Conservation (phyloP, 2,797 vertebrate genomes). For the Neosilurus hyrtlii region DNA sequence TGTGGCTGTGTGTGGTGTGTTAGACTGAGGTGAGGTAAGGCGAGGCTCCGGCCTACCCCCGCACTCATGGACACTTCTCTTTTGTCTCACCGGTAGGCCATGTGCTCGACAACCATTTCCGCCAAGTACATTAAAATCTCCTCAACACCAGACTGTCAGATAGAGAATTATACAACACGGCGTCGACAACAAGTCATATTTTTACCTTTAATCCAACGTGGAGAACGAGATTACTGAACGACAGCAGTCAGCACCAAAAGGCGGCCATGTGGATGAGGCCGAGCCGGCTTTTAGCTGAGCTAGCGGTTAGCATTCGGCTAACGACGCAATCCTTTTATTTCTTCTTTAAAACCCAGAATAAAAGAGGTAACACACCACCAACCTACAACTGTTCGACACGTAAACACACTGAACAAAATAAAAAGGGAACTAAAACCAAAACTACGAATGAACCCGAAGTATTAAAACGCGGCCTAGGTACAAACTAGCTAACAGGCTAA, state of each 20-base stretch:
- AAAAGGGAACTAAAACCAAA: background rate
- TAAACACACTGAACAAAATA: fast-evolving
- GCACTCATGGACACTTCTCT: conserved; percentile 5
- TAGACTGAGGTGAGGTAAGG: background rate
- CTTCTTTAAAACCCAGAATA: too few relatives aligned
- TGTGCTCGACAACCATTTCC: background rate
- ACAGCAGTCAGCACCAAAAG: background rate
- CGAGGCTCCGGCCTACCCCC: background rate
- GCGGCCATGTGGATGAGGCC: conserved; percentile 33
- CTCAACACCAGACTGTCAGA: background rate
- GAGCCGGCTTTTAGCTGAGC: conserved; percentile 12
- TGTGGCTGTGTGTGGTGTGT: background rate
- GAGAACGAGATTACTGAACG: background rate
- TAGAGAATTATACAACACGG: background rate
- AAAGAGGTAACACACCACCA: background rate
- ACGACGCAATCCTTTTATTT: background rate
- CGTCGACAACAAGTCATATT: too few relatives aligned
- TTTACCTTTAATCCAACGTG: too few relatives aligned
- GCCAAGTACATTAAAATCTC: background rate
- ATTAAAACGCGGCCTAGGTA: background rate
- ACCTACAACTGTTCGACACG: background rate
- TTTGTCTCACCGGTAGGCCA: conserved; percentile 35
- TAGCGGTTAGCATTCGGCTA: conserved; percentile 9
- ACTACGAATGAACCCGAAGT: background rate
- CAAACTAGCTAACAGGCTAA: background rate